phyloP scores from a whole-genome alignment of 2,113 vertebrate species.

The Capricornis sumatraensis region DNA sequence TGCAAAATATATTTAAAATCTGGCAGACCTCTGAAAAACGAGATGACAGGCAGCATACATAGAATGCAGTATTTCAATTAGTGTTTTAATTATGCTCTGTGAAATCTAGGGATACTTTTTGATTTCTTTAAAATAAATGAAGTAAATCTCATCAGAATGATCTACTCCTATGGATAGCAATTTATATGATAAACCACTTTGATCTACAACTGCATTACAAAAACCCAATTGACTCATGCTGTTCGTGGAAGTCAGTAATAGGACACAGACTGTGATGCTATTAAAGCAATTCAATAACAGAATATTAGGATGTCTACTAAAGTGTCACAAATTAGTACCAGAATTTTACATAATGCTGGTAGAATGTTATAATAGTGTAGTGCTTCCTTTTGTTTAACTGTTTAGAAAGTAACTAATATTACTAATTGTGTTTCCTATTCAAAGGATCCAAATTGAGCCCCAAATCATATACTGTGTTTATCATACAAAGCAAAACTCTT shows the following conservation, averaged over 20 bases:
- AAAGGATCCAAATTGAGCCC: not conserved
- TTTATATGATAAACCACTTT: conserved; percentile 46
- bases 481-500: accelerated
- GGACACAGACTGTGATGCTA: conserved; percentile 49
- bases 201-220: conserved; percentile 32
- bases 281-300: conserved; percentile 35
- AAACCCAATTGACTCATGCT: conserved; percentile 9
- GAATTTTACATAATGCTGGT: not conserved
- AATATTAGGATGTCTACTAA: conserved; percentile 64
- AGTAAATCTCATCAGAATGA: conserved; percentile 9
- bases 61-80: conserved; percentile 7
- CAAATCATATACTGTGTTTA: not conserved
- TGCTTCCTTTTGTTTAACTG: not conserved
- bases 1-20: not conserved
- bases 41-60: not conserved
- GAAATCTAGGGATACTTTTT: conserved; percentile 21
- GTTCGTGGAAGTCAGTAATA: conserved; percentile 37
- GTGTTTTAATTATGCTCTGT: conserved; percentile 40
- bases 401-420: not conserved
- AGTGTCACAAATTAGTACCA: not conserved
- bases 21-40: not conserved
- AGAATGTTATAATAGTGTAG: not conserved
- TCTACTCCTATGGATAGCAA: conserved; percentile 4
- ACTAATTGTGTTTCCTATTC: not conserved
- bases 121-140: conserved; percentile 49